Evolutionary conservation across 2,888 invertebrate genomes (phyloP), one percentile per base, ranked within the genome.

Genomic region (Colostygia pectinataria): DNA sequence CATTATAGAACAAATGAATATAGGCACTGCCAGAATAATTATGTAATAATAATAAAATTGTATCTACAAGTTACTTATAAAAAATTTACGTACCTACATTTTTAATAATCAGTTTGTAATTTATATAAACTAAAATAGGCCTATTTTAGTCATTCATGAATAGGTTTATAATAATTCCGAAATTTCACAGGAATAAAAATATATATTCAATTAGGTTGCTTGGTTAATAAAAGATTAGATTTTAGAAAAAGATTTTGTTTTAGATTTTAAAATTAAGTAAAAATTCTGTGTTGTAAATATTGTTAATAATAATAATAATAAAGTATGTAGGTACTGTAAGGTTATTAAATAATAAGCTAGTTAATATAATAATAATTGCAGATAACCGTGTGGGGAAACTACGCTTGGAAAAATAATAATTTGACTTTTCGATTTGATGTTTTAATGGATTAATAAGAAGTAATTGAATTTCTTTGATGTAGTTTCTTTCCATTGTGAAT

Each of bases 361-460:
- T 48, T 47, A 45, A 37, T 36, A 14, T 52, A 39, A 65, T 63
- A 66, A 62, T 59, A 57, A 77, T 74, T 63, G 76, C 83, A 80
- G 76, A 53, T 77, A 72, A 86, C 80, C 80, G 86, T 87, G 85
- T 88, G 89, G 89, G 89, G 89, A 90, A 90, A 90, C 89, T 90
- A 90, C 89, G 89, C 89, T 90, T 90, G 81, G 81, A 82, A 76
- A 77, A 32, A 73, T n/a, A 78, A 80, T 81, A 77, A 80, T 79
- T 87, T 83, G 81, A 81, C 80, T 78, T 66, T 77, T 78, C 71
- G 68, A 85, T 78, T 82, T 71, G 83, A 80, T 83, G 83, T 87
- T 77, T 76, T 77, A 77, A 74, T 79, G 68, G 66, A 54, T 65
- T 80, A 83, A 75, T 34, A 39, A 41, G 44, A 32, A 31, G 20